phyloP scores from a whole-genome alignment of 2,113 vertebrate genomes.

The Scomber scombrus region DNA sequence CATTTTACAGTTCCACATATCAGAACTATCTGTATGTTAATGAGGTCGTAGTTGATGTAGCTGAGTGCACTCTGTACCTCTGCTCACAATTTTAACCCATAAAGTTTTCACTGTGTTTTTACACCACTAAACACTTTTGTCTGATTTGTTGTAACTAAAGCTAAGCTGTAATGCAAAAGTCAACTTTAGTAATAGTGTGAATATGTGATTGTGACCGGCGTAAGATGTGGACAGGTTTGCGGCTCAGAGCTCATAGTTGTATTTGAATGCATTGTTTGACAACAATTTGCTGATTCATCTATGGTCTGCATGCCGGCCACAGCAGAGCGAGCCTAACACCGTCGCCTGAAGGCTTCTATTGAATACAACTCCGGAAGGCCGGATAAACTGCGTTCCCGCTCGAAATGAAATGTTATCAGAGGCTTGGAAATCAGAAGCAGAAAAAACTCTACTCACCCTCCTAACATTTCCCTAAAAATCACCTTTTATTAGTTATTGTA shows the following conservation, averaged over 20 bases:
- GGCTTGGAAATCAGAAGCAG: constrained; percentile 66
- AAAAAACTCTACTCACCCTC: constrained; percentile 11
- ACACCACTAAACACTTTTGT: constrained; percentile 14
- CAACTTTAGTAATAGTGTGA: too few relatives aligned
- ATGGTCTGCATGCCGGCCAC: constrained; percentile 9
- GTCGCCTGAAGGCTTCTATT: constrained; percentile 47
- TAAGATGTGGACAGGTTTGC: neutral
- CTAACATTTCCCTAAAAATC: neutral
- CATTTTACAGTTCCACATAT: constrained; percentile 27
- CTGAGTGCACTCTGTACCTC: constrained; percentile 46
- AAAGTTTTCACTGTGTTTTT: constrained; percentile 40
- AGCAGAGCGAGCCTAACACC: constrained; percentile 15
- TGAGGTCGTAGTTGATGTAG: constrained; percentile 28
- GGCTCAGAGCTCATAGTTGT: constrained; percentile 9
- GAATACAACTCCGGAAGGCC: constrained; percentile 49
- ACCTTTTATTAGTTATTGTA: neutral
- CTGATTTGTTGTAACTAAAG: constrained; percentile 1
- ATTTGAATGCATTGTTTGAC: constrained; percentile 22
- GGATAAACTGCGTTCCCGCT: constrained; percentile 64
- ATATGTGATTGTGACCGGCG: constrained; percentile 13
- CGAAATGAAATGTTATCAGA: constrained; percentile 69
- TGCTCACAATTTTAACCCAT: constrained; percentile 32
- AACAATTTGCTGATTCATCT: constrained; percentile 42
- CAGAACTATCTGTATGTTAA: constrained; percentile 37
- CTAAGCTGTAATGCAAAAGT: too few relatives aligned